Conservation (phyloP, 1,140 invertebrate genomes). For the Meloidogyne exigua region DNA sequence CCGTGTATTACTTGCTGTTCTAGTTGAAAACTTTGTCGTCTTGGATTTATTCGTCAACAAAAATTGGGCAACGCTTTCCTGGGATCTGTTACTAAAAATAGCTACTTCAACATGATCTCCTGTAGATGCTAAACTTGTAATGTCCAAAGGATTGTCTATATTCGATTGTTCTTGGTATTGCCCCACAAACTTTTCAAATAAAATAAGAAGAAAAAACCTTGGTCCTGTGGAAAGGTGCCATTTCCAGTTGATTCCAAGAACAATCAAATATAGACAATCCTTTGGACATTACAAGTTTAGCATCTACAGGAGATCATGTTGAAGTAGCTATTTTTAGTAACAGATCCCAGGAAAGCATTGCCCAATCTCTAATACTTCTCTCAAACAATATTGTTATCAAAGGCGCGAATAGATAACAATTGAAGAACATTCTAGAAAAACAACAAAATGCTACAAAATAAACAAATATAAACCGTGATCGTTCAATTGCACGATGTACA, state of each 20-base stretch:
- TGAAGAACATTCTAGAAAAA: no score
- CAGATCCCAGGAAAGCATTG: conserved; percentile 51
- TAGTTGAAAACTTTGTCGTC: conserved; percentile 52
- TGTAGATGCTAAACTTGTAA: conserved; percentile 42
- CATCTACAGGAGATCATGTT: conserved; percentile 53
- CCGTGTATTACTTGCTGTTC: conserved; percentile 56
- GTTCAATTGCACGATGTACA: no score
- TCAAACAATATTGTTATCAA: no score
- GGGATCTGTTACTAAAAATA: conserved; percentile 53
- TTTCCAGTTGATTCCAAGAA: conserved; percentile 91
- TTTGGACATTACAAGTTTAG: conserved; percentile 49
- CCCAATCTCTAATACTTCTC: no score
- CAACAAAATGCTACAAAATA: no score
- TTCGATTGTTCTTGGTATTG: conserved; percentile 99
- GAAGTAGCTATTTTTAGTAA: conserved; percentile 49
- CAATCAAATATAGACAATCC: conserved; percentile 96
- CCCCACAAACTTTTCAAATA: background rate
- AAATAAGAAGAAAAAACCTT: conserved; percentile 27
- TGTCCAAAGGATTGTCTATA: conserved; percentile 78
- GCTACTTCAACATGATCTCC: conserved; percentile 53
- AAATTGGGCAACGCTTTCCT: conserved; percentile 48
- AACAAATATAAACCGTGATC: no score
- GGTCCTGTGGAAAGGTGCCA: conserved; percentile 78
- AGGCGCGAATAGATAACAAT: no score
- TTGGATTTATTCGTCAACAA: conserved; percentile 46